Conservation (phyloP, 2,113 vertebrate species). For the Copsychus sechellarum region DNA sequence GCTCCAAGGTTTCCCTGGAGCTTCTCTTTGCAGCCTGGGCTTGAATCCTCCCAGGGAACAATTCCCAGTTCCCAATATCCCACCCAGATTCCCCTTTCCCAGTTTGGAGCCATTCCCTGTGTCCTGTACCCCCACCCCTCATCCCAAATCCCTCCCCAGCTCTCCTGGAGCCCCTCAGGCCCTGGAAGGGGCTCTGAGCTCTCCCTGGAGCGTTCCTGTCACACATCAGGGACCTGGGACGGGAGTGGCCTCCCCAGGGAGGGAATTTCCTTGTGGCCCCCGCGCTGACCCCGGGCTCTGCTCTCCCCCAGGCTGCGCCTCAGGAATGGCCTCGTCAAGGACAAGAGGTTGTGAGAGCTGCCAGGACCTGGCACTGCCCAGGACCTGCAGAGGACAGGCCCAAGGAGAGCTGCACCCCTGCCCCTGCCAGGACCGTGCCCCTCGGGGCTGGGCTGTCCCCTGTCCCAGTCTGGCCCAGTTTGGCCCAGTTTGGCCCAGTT, state of each 20-base stretch:
- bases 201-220: neutral
- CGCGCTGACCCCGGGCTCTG: neutral
- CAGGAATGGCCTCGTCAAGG: conserved; percentile 85
- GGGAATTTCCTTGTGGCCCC: accelerated
- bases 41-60: too few relatives aligned
- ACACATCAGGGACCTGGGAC: accelerated
- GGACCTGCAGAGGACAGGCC: neutral
- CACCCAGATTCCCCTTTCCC: too few relatives aligned
- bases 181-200: neutral
- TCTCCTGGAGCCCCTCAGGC: neutral
- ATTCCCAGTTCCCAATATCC: too few relatives aligned
- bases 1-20: too few relatives aligned
- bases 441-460: neutral
- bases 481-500: neutral
- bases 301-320: conserved; percentile 70
- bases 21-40: too few relatives aligned
- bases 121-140: too few relatives aligned
- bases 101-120: too few relatives aligned
- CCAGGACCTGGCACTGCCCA: neutral
- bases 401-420: neutral
- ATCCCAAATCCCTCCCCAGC: neutral
- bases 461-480: too few relatives aligned
- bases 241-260: neutral
- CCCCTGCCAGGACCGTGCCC: neutral
- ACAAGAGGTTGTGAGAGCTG: conserved; percentile 80